Conservation (phyloP, 64 coral and sea anemone genomes). For the Porites australiensis region DNA sequence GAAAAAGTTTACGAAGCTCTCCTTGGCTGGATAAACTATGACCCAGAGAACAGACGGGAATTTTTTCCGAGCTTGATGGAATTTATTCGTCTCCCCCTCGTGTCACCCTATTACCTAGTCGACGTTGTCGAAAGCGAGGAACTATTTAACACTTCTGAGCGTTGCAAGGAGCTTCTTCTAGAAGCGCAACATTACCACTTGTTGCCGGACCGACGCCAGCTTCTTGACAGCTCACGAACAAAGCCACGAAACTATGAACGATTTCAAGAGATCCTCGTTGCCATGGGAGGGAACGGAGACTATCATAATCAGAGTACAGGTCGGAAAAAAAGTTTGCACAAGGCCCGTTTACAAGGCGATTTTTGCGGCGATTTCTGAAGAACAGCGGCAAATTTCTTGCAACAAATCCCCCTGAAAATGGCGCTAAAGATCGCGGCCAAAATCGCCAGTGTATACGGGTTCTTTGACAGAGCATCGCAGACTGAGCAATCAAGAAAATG, state of each 20-base stretch:
- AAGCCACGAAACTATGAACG: constrained; percentile 93
- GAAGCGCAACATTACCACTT: constrained; percentile 99
- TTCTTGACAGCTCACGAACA: constrained; percentile 79
- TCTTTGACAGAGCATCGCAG: too few relatives aligned
- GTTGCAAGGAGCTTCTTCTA: constrained; percentile 84
- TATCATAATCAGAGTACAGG: constrained; percentile 92
- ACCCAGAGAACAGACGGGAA: constrained; percentile 69
- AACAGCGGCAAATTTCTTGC: too few relatives aligned
- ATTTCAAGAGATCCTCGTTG: constrained; percentile 95
- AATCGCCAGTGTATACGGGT: too few relatives aligned
- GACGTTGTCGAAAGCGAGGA: constrained; percentile 96
- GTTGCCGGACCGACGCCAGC: constrained; percentile 90
- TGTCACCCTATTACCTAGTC: constrained; percentile 97
- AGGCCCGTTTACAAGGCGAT: too few relatives aligned
- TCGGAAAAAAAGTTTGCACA: background rate
- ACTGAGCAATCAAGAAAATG: too few relatives aligned
- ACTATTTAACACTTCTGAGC: constrained; percentile 70
- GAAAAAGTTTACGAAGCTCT: constrained; percentile 98
- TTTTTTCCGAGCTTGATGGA: constrained; percentile 78
- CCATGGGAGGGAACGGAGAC: constrained; percentile 95
- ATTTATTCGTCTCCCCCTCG: constrained; percentile 86
- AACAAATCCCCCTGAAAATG: too few relatives aligned
- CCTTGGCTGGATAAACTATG: constrained; percentile 87
- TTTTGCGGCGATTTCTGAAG: too few relatives aligned
- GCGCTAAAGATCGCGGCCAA: too few relatives aligned